Percentiles rank a stretch among this genome's conserved stretches.
Conservation (phyloP, 2,113 vertebrate genomes). For the Monopterus albus region DNA sequence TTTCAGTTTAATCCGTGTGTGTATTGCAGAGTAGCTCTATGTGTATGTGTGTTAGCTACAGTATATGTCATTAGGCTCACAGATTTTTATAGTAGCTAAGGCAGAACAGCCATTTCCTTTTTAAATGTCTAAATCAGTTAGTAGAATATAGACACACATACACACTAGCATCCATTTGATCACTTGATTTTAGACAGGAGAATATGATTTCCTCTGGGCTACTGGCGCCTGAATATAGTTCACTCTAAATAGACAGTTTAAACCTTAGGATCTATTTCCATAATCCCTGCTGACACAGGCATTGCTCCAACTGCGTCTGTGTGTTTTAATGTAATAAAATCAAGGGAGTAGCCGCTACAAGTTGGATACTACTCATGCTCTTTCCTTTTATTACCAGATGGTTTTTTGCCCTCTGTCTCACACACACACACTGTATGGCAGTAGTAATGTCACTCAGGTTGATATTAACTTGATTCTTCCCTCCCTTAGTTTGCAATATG, state of each 20-base stretch:
- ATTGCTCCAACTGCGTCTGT: constrained; percentile 51
- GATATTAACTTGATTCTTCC: constrained; percentile 71
- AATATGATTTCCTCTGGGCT: constrained; percentile 61
- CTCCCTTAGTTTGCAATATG: constrained; percentile 54
- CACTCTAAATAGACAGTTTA: constrained; percentile 63
- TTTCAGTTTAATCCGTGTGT: constrained; percentile 25
- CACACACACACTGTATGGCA: constrained; percentile 44
- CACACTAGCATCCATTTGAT: constrained; percentile 55
- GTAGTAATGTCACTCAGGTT: constrained; percentile 69
- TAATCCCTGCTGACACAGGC: constrained; percentile 72
- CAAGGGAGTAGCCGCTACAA: constrained; percentile 39
- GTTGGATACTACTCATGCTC: constrained; percentile 34
- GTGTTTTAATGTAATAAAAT: constrained; percentile 79
- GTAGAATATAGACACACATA: constrained; percentile 13
- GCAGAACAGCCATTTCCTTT: constrained; percentile 27
- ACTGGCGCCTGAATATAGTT: constrained; percentile 62
- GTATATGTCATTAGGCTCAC: constrained; percentile 14
- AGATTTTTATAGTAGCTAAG: constrained; percentile 23
- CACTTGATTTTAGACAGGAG: constrained; percentile 59
- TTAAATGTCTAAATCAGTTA: constrained; percentile 56
- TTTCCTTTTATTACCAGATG: constrained; percentile 42
- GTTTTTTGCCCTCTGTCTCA: constrained; percentile 29
- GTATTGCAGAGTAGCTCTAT: constrained; percentile 16
- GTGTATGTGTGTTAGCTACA: constrained; percentile 31
- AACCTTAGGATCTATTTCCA: constrained; percentile 68